These are phyloP conservation scores for Petromus typicus DNA, from an alignment of 2,113 vertebrate species.

Conservation along the genomic window DNA sequence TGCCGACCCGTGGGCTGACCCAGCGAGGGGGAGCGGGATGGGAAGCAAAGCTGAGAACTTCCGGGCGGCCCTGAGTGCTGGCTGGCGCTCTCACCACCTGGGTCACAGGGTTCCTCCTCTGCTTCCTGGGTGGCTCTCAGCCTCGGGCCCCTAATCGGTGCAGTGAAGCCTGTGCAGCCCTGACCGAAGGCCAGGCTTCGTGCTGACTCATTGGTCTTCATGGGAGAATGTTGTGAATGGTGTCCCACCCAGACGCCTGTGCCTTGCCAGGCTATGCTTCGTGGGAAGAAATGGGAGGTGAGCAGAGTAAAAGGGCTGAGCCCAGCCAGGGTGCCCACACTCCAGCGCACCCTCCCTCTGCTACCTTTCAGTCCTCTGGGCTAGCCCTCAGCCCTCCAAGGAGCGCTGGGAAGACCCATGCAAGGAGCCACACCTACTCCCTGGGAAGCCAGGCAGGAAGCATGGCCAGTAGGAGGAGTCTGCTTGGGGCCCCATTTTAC, in stretches of 20 bases:
- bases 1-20: background rate
- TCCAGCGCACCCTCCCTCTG: background rate
- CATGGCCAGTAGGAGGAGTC: background rate
- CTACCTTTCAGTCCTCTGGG: background rate
- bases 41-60: background rate
- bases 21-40: background rate
- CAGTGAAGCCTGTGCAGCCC: background rate
- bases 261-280: background rate
- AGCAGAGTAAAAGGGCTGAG: background rate
- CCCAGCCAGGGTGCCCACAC: background rate
- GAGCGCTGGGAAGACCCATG: background rate
- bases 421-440: too few species aligned
- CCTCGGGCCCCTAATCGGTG: background rate
- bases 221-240: constrained; percentile 31
- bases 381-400: background rate
- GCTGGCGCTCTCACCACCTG: background rate
- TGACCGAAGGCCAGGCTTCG: background rate
- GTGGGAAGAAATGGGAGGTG: background rate
- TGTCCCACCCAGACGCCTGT: background rate
- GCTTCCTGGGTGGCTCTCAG: background rate
- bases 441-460: background rate
- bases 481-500: background rate
- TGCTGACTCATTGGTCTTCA: constrained; percentile 33
- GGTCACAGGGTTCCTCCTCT: background rate
- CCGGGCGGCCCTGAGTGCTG: fast-evolving